These are phyloP conservation scores for Colistium nudipinnis DNA, from an alignment of 2,113 vertebrate species.

Conservation along the genomic window DNA sequence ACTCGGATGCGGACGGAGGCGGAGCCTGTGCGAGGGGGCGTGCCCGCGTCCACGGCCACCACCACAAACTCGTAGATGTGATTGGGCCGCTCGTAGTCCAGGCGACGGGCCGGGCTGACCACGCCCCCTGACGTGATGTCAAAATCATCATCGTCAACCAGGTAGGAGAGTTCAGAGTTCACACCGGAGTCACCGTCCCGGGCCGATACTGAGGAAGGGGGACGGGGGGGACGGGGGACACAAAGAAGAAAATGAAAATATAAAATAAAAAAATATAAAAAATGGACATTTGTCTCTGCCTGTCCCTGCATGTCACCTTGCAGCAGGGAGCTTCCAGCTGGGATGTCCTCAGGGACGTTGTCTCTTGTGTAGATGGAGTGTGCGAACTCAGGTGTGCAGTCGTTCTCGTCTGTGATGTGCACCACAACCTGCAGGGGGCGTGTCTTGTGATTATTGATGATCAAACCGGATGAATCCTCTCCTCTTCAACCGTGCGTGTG, in stretches of 20 bases:
- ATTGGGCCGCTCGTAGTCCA: constrained; percentile 89
- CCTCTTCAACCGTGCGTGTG: background rate
- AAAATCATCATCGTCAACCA: constrained; percentile 86
- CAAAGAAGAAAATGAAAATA: constrained; percentile 9
- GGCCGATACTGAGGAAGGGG: constrained; percentile 82
- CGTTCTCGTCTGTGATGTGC: constrained; percentile 88
- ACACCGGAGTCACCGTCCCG: constrained; percentile 88
- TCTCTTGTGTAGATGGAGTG: constrained; percentile 89
- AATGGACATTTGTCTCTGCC: constrained; percentile 18
- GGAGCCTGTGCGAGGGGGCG: constrained; percentile 85
- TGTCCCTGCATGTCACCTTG: constrained; percentile 81
- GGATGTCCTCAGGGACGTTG: constrained; percentile 84
- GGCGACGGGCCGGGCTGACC: constrained; percentile 83
- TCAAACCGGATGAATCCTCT: too few species aligned
- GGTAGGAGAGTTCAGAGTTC: constrained; percentile 89
- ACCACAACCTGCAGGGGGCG: constrained; percentile 81
- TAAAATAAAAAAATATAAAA: background rate
- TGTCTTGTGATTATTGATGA: too few species aligned
- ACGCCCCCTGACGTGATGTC: constrained; percentile 84
- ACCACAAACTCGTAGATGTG: constrained; percentile 91
- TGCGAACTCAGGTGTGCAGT: constrained; percentile 91
- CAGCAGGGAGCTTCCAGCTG: constrained; percentile 85
- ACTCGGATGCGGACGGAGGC: constrained; percentile 86
- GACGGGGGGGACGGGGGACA: background rate
- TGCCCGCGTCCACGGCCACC: constrained; percentile 87